These are phyloP conservation scores for Laothoe populi DNA, from an alignment of 2,888 invertebrate genomes.

Conservation along the genomic window DNA sequence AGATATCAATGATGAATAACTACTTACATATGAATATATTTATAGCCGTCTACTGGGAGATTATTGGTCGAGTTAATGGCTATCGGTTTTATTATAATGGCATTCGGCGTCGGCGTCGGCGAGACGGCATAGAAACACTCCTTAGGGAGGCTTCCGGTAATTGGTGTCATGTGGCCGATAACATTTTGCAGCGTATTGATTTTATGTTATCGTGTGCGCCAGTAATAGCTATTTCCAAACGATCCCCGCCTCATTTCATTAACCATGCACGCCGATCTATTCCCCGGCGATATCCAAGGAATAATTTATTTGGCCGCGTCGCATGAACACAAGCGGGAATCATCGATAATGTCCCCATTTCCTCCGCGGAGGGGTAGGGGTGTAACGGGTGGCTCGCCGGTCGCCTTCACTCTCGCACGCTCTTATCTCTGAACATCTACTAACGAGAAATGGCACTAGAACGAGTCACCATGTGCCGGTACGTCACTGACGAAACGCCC, in stretches of 20 bases:
- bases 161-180: constrained; percentile 17
- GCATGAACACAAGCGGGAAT: constrained; percentile 38
- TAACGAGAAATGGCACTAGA: not conserved
- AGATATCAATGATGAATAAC: not conserved
- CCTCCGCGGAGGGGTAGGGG: not conserved
- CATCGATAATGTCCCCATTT: constrained; percentile 15
- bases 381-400: constrained; percentile 1
- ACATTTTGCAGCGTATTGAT: constrained; percentile 28
- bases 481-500: not conserved
- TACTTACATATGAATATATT: constrained; percentile 20
- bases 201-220: constrained; percentile 30
- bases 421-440: not conserved
- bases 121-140: constrained; percentile 13
- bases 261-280: constrained; percentile 43
- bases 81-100: constrained; percentile 21
- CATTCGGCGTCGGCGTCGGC: constrained; percentile 5
- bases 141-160: constrained; percentile 21
- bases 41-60: not conserved
- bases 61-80: constrained; percentile 23
- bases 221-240: constrained; percentile 40
- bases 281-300: constrained; percentile 47
- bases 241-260: constrained; percentile 49
- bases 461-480: not conserved
- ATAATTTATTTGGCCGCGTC: constrained; percentile 46
- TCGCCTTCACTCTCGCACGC: not conserved